These are phyloP conservation scores for Drosophila pseudoananassae DNA, from an alignment of 1,140 invertebrate species.

Conservation along the genomic window DNA sequence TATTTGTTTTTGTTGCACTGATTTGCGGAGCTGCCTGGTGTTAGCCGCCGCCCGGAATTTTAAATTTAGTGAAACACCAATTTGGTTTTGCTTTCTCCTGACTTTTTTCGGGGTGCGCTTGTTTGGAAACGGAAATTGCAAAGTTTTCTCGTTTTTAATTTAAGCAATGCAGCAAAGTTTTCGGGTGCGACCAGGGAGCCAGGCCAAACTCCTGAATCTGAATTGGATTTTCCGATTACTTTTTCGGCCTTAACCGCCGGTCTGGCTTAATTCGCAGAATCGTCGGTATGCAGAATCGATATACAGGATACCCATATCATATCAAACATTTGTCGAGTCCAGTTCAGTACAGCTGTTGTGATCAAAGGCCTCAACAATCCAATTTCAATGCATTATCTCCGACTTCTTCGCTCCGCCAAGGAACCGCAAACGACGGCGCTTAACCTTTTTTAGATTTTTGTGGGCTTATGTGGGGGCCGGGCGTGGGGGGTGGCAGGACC, in stretches of 20 bases:
- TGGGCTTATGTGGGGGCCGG: neutral
- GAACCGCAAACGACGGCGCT: conserved; percentile 47
- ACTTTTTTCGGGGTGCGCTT: conserved; percentile 18
- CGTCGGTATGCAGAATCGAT: conserved; percentile 8
- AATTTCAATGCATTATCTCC: conserved; percentile 51
- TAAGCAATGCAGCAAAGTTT: conserved; percentile 46
- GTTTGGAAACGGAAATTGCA: conserved; percentile 64
- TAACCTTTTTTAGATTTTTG: conserved; percentile 57
- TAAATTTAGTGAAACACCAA: conserved; percentile 63
- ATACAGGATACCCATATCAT: conserved; percentile 18
- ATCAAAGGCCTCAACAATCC: conserved; percentile 44
- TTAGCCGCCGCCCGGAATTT: conserved; percentile 55
- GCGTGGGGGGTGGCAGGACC: conserved; percentile 20
- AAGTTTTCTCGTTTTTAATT: conserved; percentile 67
- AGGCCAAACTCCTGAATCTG: conserved; percentile 16
- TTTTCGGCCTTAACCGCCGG: neutral
- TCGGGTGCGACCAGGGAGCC: conserved; percentile 9
- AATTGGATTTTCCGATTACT: conserved; percentile 18
- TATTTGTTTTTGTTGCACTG: conserved; percentile 38
- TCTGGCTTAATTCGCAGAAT: conserved; percentile 22
- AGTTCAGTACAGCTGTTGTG: conserved; percentile 7
- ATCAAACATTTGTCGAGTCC: conserved; percentile 23
- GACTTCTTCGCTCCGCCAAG: conserved; percentile 57
- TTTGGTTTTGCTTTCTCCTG: conserved; percentile 18
- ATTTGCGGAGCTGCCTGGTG: conserved; percentile 34